A percentile compares a stretch with the other conserved stretches of the same genome.
phyloP scores from a whole-genome alignment of 92 coral and sea anemone genomes.

The Parazoanthus atlanticus region DNA sequence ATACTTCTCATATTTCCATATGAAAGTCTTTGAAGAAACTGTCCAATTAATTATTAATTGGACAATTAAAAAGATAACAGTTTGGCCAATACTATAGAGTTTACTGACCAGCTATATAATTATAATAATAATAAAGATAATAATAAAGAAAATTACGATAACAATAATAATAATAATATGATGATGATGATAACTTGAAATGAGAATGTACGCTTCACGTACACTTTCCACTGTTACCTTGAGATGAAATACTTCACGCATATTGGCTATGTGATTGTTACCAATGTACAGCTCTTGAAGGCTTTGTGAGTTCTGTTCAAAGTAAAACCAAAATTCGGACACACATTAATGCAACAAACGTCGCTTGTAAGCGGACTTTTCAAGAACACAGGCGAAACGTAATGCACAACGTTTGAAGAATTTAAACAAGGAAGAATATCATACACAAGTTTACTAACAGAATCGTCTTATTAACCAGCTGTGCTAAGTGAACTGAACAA shows the following conservation, averaged over 20 bases:
- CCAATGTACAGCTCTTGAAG: constrained; percentile 90
- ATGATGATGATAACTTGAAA: not conserved
- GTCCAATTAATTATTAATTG: no score
- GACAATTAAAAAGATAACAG: no score
- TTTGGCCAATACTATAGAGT: no score
- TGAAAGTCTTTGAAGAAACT: no score
- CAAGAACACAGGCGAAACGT: not conserved
- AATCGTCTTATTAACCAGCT: no score
- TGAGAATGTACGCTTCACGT: not conserved
- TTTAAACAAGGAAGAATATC: no score
- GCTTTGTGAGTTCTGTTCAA: constrained; percentile 65
- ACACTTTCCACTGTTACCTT: constrained; percentile 60
- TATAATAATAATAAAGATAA: no score
- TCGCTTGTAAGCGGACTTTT: not conserved
- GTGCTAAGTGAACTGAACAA: not conserved
- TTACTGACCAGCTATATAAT: no score
- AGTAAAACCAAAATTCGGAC: not conserved
- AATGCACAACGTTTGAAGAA: not conserved
- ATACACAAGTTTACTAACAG: no score
- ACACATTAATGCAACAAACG: not conserved
- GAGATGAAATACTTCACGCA: constrained; percentile 84
- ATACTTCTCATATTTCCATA: no score
- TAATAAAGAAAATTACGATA: no score
- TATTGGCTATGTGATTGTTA: constrained; percentile 81
- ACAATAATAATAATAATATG: no score